Evolutionary conservation across 2,888 invertebrate species (phyloP), one percentile per base, ranked within the genome.

Genomic region (Drosophila rubida): DNA sequence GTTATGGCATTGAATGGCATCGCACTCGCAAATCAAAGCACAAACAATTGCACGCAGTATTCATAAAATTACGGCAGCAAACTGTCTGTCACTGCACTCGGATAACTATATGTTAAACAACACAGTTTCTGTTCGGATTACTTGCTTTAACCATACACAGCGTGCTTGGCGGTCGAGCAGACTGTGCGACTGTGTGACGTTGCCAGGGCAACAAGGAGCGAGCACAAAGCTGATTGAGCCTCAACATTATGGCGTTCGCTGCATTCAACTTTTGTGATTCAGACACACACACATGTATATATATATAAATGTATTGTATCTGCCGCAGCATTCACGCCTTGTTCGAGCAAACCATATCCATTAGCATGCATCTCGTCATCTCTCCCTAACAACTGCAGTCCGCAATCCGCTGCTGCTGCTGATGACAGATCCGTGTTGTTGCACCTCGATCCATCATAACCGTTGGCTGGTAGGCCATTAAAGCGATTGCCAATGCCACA

Each of bases 361-460:
- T 65, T 65, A 48, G 57, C 51, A 57, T 66, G 57, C 51, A 65
- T 42, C 41, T 49, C 44, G 25, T 44, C 45, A 37, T 16, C 25
- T 50, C 16, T 35, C 9, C n/a, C 14, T 13, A 30, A 22, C 22
- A n/a, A 51, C 16, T 25, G 14, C 25, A 7, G 41, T 51, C n/a
- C 4, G 41, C 16, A 41, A 41, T 30, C 41, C 4, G n/a, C 32
- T n/a, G 27, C 27, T 53, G 41, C 4, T 30, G 51, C 42, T 61
- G 68, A 50, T 58, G 75, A 46, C 13, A 45, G 49, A 32, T n/a
- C 13, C 45, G 23, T 55, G 37, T 41, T 51, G 22, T 9, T 45
- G 39, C 39, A 23, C 23, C 48, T 35, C 41, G 27, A 53, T 48
- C 27, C 57, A 65, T 67, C 57, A 58, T 37, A 32, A n/a, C 32